These are phyloP conservation scores for Cheilosia vulpina DNA, from an alignment of 2,888 invertebrate genomes.

Conservation along the genomic window DNA sequence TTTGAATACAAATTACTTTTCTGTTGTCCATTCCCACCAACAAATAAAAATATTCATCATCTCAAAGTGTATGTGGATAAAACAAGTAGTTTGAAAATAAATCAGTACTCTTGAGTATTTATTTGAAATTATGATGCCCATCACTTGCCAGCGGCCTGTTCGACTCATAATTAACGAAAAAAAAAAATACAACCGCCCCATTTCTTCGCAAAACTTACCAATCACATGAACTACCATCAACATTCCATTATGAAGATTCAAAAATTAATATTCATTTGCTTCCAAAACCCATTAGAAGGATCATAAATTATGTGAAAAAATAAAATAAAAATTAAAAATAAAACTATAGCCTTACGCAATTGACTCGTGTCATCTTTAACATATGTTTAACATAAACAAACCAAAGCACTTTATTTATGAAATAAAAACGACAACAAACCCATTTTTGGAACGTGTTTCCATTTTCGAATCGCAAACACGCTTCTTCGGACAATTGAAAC, in stretches of 20 bases:
- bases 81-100: too few species aligned
- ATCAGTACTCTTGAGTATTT: too few species aligned
- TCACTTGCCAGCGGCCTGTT: too few species aligned
- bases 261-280: neutral
- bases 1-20: too few species aligned
- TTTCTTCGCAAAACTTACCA: neutral
- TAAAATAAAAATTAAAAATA: neutral
- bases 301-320: slow-evolving; percentile 20
- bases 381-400: slow-evolving; percentile 47
- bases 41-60: too few species aligned
- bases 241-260: neutral
- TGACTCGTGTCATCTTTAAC: slow-evolving; percentile 3
- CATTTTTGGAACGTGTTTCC: slow-evolving; percentile 38
- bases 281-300: slow-evolving; percentile 19
- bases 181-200: neutral
- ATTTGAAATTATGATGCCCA: too few species aligned
- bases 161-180: neutral
- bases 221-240: neutral
- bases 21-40: too few species aligned
- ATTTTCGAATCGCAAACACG: slow-evolving; percentile 7
- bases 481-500: slow-evolving; percentile 6
- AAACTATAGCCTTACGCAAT: slow-evolving; percentile 1
- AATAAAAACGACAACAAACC: slow-evolving; percentile 20
- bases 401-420: neutral
- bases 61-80: too few species aligned